Percentiles rank a stretch among this genome's conserved stretches.
Conservation (phyloP, 2,797 vertebrate species). For the Falco concolor region DNA sequence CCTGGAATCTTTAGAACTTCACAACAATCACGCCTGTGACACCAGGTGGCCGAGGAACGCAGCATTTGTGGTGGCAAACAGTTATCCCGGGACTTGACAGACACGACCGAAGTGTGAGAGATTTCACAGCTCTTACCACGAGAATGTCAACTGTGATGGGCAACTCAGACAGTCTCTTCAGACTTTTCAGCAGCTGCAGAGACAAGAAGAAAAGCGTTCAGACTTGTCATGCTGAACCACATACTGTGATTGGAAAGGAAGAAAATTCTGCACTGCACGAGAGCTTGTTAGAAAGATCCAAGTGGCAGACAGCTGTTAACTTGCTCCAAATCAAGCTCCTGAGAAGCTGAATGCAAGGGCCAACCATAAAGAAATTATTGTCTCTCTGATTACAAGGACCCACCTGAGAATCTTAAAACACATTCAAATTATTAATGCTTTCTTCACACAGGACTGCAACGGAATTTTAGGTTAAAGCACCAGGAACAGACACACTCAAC, state of each 20-base stretch:
- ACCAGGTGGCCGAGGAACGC: background rate
- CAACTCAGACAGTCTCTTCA: constrained; percentile 88
- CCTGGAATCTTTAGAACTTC: background rate
- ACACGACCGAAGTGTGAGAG: background rate
- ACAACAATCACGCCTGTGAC: fast-evolving
- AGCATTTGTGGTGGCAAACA: fast-evolving
- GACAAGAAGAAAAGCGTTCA: constrained; percentile 21
- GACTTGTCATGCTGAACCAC: background rate
- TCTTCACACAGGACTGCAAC: background rate
- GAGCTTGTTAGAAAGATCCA: background rate
- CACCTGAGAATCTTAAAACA: background rate
- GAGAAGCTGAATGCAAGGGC: background rate
- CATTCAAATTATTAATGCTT: background rate
- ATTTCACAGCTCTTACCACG: constrained; percentile 83
- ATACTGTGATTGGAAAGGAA: background rate
- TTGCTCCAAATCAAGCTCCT: background rate
- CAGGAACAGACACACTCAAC: background rate
- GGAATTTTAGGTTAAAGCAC: background rate
- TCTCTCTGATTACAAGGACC: background rate
- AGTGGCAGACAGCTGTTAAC: background rate
- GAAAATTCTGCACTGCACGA: background rate
- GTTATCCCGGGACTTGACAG: background rate
- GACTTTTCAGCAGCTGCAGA: constrained; percentile 87
- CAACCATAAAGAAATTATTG: background rate
- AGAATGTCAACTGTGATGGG: constrained; percentile 96